A percentile compares a stretch with the other conserved stretches of the same genome.
These are phyloP conservation scores for Gobius niger DNA, from an alignment of 2,113 vertebrate genomes.

Conservation along the genomic window DNA sequence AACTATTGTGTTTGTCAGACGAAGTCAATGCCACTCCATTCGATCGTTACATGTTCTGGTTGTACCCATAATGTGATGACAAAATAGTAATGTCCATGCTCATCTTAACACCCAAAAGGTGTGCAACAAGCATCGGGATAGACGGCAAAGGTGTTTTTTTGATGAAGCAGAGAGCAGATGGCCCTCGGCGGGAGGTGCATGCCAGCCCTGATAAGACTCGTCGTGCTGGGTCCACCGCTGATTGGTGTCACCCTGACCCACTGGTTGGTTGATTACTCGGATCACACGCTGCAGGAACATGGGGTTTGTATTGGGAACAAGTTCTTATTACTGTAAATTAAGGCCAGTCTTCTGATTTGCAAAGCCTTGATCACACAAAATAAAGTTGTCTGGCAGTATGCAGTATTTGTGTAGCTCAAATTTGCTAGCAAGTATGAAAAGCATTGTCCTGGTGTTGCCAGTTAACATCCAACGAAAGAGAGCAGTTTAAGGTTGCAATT, in stretches of 20 bases:
- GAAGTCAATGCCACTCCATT: neutral
- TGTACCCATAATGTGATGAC: neutral
- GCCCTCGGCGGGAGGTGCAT: conserved; percentile 56
- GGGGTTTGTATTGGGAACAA: conserved; percentile 42
- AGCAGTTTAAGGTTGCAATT: no score
- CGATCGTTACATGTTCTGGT: neutral
- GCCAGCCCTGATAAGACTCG: conserved; percentile 54
- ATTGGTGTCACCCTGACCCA: conserved; percentile 69
- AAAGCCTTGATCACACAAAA: no score
- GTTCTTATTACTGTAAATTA: conserved; percentile 31
- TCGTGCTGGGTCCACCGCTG: conserved; percentile 61
- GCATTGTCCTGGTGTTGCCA: no score
- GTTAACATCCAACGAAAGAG: no score
- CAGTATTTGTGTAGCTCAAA: no score
- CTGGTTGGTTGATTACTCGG: conserved; percentile 67
- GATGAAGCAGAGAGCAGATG: conserved; percentile 66
- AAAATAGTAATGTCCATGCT: conserved; percentile 17
- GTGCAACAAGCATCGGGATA: conserved; percentile 24
- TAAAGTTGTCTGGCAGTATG: no score
- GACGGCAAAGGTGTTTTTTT: conserved; percentile 38
- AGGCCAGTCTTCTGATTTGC: no score
- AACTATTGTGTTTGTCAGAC: neutral
- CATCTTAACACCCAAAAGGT: conserved; percentile 15
- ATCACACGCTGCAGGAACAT: conserved; percentile 42
- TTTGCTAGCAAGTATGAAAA: no score